Evolutionary conservation across 2,113 vertebrate genomes (phyloP).

Genomic region (Drymodes brunneopygia): DNA sequence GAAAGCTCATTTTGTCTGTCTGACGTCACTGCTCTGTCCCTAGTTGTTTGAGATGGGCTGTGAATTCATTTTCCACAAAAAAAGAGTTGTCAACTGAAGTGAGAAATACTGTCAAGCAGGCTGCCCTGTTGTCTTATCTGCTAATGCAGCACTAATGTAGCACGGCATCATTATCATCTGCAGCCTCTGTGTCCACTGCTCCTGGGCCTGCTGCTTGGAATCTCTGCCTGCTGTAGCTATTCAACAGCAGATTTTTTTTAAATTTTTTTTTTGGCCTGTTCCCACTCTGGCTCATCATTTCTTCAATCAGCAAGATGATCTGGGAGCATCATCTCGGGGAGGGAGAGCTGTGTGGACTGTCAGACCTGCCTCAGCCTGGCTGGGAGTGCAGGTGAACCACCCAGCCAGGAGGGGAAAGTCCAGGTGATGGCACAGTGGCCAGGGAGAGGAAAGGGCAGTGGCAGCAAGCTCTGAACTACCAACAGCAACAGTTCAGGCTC

Average conservation of each 20-base stretch:
- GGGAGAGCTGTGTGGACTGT: not conserved
- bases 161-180: slow-evolving; percentile 11
- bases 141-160: slow-evolving; percentile 43
- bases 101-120: slow-evolving; percentile 23
- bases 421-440: not conserved
- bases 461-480: slow-evolving; percentile 2
- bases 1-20: slow-evolving; percentile 8
- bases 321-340: not conserved
- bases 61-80: not conserved
- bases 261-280: not conserved
- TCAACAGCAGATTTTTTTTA: not conserved
- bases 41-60: not conserved
- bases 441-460: not conserved
- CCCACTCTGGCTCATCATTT: not conserved
- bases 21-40: not conserved
- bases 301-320: not conserved
- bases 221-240: not conserved
- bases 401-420: not conserved
- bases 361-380: not conserved
- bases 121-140: not conserved
- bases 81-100: slow-evolving; percentile 31
- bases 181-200: not conserved
- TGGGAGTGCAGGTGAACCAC: not conserved
- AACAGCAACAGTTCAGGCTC: not conserved
- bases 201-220: not conserved